A percentile compares a stretch with the other conserved stretches of the same genome.
Evolutionary conservation across 2,113 vertebrate genomes (phyloP).

Genomic region (Glaucidium brasilianum): DNA sequence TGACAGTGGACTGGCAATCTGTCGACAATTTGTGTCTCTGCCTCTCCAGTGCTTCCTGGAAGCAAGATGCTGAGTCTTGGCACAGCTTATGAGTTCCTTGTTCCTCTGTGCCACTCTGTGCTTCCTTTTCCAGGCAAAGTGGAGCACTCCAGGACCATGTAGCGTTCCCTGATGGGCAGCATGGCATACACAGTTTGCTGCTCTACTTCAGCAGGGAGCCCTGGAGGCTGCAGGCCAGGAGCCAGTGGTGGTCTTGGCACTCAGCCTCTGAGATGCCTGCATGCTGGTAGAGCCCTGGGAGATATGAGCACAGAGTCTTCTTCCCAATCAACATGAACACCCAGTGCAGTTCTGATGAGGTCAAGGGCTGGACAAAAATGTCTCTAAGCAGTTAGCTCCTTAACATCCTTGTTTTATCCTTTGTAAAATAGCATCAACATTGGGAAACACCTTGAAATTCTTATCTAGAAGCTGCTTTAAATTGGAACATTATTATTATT

Average conservation of each 20-base stretch:
- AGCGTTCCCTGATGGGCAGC: neutral
- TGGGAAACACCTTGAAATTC: neutral
- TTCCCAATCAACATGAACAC: neutral
- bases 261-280: neutral
- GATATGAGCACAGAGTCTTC: neutral
- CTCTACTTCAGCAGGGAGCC: neutral
- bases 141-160: no score
- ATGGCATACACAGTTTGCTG: neutral
- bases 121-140: neutral
- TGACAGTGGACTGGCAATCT: neutral
- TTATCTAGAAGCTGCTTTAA: neutral
- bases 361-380: neutral
- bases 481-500: neutral
- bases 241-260: neutral
- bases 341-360: neutral
- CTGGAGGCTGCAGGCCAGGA: neutral
- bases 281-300: neutral
- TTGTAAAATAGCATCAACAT: fast-evolving
- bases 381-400: neutral
- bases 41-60: neutral
- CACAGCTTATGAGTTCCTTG: neutral
- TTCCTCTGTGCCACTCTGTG: neutral
- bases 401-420: neutral
- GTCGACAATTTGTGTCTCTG: neutral
- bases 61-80: neutral